Evolutionary conservation across 2,113 vertebrate species (phyloP), one percentile per base, ranked within the genome.

Genomic region (Vanacampus margaritifer): DNA sequence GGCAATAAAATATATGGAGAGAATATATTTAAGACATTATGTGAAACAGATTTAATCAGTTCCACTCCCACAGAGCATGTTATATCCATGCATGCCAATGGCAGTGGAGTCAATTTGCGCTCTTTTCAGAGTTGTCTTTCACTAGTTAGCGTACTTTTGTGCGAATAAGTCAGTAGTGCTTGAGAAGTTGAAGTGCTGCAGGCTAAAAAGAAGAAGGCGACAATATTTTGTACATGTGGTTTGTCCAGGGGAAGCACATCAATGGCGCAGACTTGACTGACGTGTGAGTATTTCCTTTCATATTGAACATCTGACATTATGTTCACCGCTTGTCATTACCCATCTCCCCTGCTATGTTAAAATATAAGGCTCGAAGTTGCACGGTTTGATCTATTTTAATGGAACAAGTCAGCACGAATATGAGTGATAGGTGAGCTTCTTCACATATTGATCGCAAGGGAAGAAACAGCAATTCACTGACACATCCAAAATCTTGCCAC

Each of bases 1-100:
- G 67, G 57, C 56, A 81, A 67, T 70, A 73, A 74, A 85, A 79
- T 71, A 39, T 63, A 72, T 45, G 67, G 62, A 61, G 72, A 73
- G 64, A 77, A 83, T 69, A 79, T 79, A 78, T 74, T 78, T 35
- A 70, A 67, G 43, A 71, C 23, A 59, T 71, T 65, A 76, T 67
- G 67, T 46, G 65, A 83, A 73, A 64, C 23, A 59, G 54, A 73
- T 65, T 17, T 16, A 71, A 73, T 78, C 36, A 32, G n/a, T 50
- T 61, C 23, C 19, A 57, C n/a, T 68, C n/a, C 74, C 36, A 65
- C 39, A 73, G 16, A 46, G 65, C 24, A 69, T 23, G 53, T 26
- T 57, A 64, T 6, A 46, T 39, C n/a, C 26, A 21, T 0, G 19
- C 39, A 11, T 16, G 59, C 12, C 3, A 65, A 12, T 32, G 54